phyloP scores from a whole-genome alignment of 2,113 vertebrate genomes.

The Notothenia coriiceps region DNA sequence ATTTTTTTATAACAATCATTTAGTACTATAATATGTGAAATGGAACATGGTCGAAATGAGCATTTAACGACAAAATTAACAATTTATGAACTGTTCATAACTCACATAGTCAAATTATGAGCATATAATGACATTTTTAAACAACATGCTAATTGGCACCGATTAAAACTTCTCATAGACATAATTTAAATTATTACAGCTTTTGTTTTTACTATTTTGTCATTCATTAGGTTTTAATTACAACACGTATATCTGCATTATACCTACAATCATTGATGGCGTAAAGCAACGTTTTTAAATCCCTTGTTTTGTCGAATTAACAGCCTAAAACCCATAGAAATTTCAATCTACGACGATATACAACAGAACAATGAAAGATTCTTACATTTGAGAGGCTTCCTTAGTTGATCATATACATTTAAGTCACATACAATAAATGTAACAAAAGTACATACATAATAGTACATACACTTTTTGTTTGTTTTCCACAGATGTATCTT shows the following conservation, averaged over 20 bases:
- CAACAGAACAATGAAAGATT: slow-evolving; percentile 1
- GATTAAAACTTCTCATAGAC: no score
- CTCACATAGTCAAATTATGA: background rate
- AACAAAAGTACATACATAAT: no score
- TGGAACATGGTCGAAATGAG: background rate
- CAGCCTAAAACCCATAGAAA: background rate
- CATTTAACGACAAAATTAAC: background rate
- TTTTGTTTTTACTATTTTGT: background rate
- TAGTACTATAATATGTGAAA: background rate
- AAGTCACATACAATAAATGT: background rate
- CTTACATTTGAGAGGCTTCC: background rate
- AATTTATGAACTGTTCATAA: background rate
- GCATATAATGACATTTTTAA: no score
- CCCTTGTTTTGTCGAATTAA: background rate
- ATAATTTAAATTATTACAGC: background rate
- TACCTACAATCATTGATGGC: background rate
- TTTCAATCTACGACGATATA: no score
- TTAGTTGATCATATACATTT: background rate
- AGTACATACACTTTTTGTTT: background rate
- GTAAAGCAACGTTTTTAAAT: no score
- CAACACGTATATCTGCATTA: background rate
- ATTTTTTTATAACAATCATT: background rate
- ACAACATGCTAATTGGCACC: background rate
- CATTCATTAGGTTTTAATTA: background rate
- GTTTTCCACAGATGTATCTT: background rate